Base-by-base conservation (phyloP, 2,113 vertebrate genomes). In the Etia nguti region DNA sequence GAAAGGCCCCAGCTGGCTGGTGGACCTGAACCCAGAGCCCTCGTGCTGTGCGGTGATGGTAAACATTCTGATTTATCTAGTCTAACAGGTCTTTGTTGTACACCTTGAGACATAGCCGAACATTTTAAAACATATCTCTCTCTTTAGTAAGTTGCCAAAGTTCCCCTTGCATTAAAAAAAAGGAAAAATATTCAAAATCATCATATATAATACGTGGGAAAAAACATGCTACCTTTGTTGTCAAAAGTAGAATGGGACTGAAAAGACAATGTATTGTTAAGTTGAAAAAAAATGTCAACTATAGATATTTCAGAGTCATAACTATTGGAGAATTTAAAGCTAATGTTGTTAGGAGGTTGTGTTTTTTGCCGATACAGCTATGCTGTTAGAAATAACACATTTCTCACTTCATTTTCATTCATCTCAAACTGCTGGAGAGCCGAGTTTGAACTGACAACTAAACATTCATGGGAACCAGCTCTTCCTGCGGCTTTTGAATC, bases 391-490 rank as follows among this genome's bases (percentile, higher is more conserved):
- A 46, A 43, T 26, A 15, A 56, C 50, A 36, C 0, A 24, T 80
- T 79, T 56, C 36, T 38, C 54, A 16, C 34, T 24, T 57, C 9
- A 57, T 56, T 52, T 56, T 26, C 31, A 80, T 80, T 56, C 24
- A 26, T 46, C 38, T 43, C 24, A 20, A 75, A 20, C 41, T 16
- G 73, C 50, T 50, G 7, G 12, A 36, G 6, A 9, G 22, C 0
- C 13, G 13, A 29, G n/a, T 80, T 70, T 79, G 31, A 77, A 38
- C 29, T 29, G 29, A 89, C 80, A 55, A 16, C 83, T 46, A 16
- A 86, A 80, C 82, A 52, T 86, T 86, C 88, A 86, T 92, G 91
- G 92, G 91, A 94, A 95, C 86, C 36, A 65, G 75, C 46, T 62
- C 80, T 89, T 90, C 84, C 86, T 87, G 83, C 24, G 7, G 87